Evolutionary conservation across 2,797 vertebrate species (phyloP).

Genomic region (Gouania willdenowi): DNA sequence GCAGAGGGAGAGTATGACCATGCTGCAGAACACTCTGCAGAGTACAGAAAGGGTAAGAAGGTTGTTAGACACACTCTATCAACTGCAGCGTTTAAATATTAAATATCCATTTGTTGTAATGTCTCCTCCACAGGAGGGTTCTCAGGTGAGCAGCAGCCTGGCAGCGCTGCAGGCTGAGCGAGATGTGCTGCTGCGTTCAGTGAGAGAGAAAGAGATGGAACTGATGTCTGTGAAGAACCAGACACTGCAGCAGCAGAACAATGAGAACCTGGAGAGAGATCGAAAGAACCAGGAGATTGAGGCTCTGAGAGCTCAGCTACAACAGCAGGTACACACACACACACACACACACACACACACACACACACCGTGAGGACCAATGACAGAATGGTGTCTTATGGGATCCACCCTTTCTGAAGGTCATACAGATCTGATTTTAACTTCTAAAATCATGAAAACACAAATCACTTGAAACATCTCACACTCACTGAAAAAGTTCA

Average conservation of each 20-base stretch:
- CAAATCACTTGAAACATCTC: too few relatives aligned
- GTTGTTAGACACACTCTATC: background rate
- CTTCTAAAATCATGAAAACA: too few relatives aligned
- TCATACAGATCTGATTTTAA: too few relatives aligned
- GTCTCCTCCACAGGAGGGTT: constrained; percentile 61
- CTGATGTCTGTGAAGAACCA: constrained; percentile 64
- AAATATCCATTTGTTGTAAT: too few relatives aligned
- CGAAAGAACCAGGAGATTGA: constrained; percentile 54
- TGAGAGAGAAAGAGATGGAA: constrained; percentile 64
- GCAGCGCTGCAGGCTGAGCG: constrained; percentile 72
- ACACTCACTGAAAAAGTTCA: too few relatives aligned
- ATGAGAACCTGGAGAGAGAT: constrained; percentile 63
- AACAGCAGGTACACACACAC: constrained; percentile 52
- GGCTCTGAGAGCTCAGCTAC: constrained; percentile 62
- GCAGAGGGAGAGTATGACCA: constrained; percentile 50
- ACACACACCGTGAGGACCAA: too few relatives aligned
- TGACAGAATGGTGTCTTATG: too few relatives aligned
- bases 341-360: too few relatives aligned
- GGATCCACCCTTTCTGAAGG: too few relatives aligned
- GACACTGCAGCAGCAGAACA: constrained; percentile 65
- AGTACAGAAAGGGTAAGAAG: constrained; percentile 58
- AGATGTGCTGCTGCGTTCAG: constrained; percentile 54
- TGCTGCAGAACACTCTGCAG: constrained; percentile 45
- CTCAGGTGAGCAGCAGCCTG: constrained; percentile 65
- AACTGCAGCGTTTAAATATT: background rate